Conservation (phyloP, 2,797 vertebrate species). For the Holocentrus rufus region DNA sequence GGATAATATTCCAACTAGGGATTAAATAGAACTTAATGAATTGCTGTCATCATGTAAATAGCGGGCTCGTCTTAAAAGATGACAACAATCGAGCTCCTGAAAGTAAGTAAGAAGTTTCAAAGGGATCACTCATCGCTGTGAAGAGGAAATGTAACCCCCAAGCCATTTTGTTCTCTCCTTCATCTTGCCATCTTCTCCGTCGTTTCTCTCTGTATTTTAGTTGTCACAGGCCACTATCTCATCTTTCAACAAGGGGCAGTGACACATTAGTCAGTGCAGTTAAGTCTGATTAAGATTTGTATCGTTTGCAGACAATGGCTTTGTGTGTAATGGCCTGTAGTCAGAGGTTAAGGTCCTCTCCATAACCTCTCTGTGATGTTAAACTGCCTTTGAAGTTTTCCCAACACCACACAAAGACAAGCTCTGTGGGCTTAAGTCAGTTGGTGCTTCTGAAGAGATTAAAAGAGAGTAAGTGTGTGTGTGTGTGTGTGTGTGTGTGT, state of each 20-base stretch:
- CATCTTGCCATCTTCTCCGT: slow-evolving; percentile 16
- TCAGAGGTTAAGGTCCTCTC: slow-evolving; percentile 65
- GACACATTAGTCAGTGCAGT: slow-evolving; percentile 48
- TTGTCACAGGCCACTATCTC: slow-evolving; percentile 30
- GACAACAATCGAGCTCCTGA: slow-evolving; percentile 39
- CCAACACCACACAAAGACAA: slow-evolving; percentile 72
- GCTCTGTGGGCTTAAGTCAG: slow-evolving; percentile 71
- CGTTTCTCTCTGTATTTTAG: neutral
- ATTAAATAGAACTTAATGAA: slow-evolving; percentile 65
- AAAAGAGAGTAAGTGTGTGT: slow-evolving; percentile 56
- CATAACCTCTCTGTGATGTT: slow-evolving; percentile 73
- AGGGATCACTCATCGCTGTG: neutral
- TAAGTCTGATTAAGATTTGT: slow-evolving; percentile 62
- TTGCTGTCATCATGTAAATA: slow-evolving; percentile 54
- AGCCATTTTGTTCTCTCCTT: slow-evolving; percentile 7
- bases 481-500: slow-evolving; percentile 37
- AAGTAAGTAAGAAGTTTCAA: slow-evolving; percentile 27
- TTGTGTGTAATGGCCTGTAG: slow-evolving; percentile 51
- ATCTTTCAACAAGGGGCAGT: slow-evolving; percentile 51
- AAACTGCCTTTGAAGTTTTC: slow-evolving; percentile 77
- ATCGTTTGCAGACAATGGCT: slow-evolving; percentile 59
- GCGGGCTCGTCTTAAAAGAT: slow-evolving; percentile 44
- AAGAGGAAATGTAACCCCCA: neutral
- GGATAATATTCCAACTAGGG: slow-evolving; percentile 57
- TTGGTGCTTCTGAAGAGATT: slow-evolving; percentile 71